Percentiles rank a stretch among this genome's conserved stretches.
Evolutionary conservation across 2,113 vertebrate genomes (phyloP).

Genomic region (Colinus virginianus): DNA sequence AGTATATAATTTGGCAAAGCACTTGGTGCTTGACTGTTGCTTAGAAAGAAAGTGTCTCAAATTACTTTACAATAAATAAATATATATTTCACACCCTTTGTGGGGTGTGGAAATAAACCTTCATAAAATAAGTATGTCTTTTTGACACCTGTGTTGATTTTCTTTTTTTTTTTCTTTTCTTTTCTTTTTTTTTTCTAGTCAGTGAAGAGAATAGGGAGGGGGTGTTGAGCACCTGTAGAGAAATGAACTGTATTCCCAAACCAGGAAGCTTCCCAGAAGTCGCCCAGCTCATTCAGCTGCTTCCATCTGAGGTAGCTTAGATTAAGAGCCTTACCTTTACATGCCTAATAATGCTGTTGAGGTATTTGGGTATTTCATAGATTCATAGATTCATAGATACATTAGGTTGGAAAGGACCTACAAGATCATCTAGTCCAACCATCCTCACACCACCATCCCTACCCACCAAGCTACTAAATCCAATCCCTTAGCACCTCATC

Average conservation of each 20-base stretch:
- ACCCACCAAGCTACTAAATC: no score
- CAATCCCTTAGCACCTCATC: no score
- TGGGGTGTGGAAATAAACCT: neutral
- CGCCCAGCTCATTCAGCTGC: neutral
- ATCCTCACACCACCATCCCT: no score
- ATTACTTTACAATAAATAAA: neutral
- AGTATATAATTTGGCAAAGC: neutral
- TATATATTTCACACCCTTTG: neutral
- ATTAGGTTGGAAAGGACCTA: no score
- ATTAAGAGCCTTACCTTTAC: neutral
- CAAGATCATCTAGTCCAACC: no score
- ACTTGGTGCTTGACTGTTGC: neutral
- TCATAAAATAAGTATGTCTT: neutral
- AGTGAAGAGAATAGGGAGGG: neutral
- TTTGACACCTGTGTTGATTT: neutral
- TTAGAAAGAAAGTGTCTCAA: neutral
- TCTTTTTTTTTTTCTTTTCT: neutral
- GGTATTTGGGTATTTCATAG: neutral
- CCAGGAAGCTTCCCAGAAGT: neutral
- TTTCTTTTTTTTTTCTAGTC: neutral
- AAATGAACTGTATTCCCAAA: neutral
- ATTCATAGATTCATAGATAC: no score
- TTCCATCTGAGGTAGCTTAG: neutral
- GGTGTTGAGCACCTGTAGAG: neutral
- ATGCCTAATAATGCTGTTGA: neutral